Evolutionary conservation across 1,140 invertebrate species (phyloP).

Genomic region (Heliothis virescens): DNA sequence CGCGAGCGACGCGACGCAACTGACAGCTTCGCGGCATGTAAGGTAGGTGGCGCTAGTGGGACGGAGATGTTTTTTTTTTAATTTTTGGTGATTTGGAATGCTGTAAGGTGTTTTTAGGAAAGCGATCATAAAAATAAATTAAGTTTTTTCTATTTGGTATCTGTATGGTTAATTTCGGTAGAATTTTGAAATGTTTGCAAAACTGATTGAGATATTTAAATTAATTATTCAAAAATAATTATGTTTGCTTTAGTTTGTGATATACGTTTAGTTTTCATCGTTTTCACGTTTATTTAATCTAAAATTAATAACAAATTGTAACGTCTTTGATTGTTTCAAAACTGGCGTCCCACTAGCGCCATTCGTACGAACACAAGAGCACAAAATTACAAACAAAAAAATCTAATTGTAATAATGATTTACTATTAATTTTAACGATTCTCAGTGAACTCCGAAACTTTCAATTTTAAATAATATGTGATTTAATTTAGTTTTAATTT

Average conservation of each 20-base stretch:
- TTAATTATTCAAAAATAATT: too few relatives aligned
- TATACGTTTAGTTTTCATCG: neutral
- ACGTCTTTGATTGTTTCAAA: neutral
- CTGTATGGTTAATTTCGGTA: too few relatives aligned
- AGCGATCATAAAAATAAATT: too few relatives aligned
- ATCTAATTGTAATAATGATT: conserved; percentile 31
- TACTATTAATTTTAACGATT: conserved; percentile 46
- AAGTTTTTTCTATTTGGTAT: too few relatives aligned
- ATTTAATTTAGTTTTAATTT: conserved; percentile 48
- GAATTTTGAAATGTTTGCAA: neutral
- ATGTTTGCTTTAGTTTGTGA: neutral
- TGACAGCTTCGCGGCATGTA: neutral
- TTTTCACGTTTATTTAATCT: neutral
- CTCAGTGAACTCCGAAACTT: conserved; percentile 37
- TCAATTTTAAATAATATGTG: conserved; percentile 38
- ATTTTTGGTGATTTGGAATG: neutral
- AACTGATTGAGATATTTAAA: neutral
- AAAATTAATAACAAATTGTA: neutral
- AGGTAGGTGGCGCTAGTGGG: conserved; percentile 17
- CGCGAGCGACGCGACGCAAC: neutral
- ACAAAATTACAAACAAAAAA: conserved; percentile 40
- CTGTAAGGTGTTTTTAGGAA: too few relatives aligned
- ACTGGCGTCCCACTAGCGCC: neutral
- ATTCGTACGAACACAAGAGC: conserved; percentile 1
- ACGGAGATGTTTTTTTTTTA: neutral